Conservation (phyloP, 2,888 invertebrate species). For the Macrosoma leucophasiata region DNA sequence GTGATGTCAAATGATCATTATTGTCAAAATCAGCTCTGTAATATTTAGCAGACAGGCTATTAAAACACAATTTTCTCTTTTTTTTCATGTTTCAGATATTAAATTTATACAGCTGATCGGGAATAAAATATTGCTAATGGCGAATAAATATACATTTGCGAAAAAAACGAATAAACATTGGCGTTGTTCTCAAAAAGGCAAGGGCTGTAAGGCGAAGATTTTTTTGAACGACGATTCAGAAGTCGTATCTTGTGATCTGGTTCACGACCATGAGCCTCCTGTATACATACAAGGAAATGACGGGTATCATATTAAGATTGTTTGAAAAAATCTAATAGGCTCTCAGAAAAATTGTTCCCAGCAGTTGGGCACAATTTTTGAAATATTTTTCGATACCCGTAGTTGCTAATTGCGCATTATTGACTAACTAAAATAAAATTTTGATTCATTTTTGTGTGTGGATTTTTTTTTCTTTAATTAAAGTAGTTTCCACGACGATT, state of each 20-base stretch:
- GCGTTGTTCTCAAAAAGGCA: slow-evolving; percentile 37
- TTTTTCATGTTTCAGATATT: slow-evolving; percentile 10
- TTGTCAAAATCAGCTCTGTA: no score
- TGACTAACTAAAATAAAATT: no score
- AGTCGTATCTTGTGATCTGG: slow-evolving; percentile 22
- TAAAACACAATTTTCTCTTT: no score
- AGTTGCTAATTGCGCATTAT: no score
- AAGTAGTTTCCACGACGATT: no score
- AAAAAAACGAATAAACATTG: slow-evolving; percentile 26
- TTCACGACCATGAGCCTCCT: slow-evolving; percentile 35
- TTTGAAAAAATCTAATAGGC: slow-evolving; percentile 10
- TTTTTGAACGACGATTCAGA: slow-evolving; percentile 22
- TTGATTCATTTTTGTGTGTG: no score
- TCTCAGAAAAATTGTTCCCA: not conserved
- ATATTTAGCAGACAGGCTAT: no score
- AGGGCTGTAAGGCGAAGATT: slow-evolving; percentile 38
- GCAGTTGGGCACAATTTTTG: no score
- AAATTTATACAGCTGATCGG: slow-evolving; percentile 16
- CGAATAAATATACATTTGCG: slow-evolving; percentile 33
- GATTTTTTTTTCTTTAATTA: no score
- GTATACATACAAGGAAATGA: slow-evolving; percentile 22
- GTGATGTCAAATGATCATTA: no score
- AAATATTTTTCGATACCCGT: no score
- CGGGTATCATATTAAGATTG: slow-evolving; percentile 33
- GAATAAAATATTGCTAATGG: slow-evolving; percentile 24